Evolutionary conservation across 2,888 invertebrate species (phyloP).

Genomic region (Hirtodrosophila duncani): DNA sequence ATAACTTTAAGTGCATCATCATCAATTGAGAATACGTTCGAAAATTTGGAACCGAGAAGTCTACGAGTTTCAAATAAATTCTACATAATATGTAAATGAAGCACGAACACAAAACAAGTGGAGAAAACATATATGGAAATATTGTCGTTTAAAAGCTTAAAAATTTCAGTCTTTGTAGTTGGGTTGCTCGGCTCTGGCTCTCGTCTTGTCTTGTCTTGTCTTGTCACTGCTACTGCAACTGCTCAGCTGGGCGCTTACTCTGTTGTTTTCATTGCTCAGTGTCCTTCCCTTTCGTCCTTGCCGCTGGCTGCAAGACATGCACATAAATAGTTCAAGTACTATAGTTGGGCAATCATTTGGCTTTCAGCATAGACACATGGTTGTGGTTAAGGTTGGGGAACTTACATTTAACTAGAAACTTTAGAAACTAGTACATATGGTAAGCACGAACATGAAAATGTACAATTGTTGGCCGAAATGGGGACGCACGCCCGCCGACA

Average conservation of each 20-base stretch:
- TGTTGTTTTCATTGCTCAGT: slow-evolving; percentile 5
- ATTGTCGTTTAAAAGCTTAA: slow-evolving; percentile 79
- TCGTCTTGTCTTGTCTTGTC: slow-evolving; percentile 18
- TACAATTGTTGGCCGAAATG: slow-evolving; percentile 56
- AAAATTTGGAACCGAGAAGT: slow-evolving; percentile 18
- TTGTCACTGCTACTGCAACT: background rate
- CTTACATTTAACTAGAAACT: slow-evolving; percentile 59
- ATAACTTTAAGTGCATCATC: slow-evolving; percentile 32
- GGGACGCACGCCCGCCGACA: slow-evolving; percentile 56
- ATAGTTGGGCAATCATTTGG: slow-evolving; percentile 13
- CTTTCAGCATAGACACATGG: slow-evolving; percentile 7
- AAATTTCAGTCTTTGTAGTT: slow-evolving; percentile 79
- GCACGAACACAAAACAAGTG: slow-evolving; percentile 37
- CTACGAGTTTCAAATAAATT: no score
- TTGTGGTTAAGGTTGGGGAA: slow-evolving; percentile 13
- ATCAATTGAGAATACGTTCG: no score
- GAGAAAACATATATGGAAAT: slow-evolving; percentile 73
- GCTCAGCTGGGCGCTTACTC: slow-evolving; percentile 18
- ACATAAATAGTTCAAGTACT: slow-evolving; percentile 2
- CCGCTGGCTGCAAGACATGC: slow-evolving; percentile 14
- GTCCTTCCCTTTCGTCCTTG: no score
- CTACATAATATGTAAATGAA: slow-evolving; percentile 43
- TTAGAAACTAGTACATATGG: slow-evolving; percentile 57
- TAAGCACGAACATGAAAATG: slow-evolving; percentile 56
- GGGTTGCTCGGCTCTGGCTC: slow-evolving; percentile 45